Evolutionary conservation across 2,797 vertebrate species (phyloP).

Genomic region (Xyrichtys novacula): DNA sequence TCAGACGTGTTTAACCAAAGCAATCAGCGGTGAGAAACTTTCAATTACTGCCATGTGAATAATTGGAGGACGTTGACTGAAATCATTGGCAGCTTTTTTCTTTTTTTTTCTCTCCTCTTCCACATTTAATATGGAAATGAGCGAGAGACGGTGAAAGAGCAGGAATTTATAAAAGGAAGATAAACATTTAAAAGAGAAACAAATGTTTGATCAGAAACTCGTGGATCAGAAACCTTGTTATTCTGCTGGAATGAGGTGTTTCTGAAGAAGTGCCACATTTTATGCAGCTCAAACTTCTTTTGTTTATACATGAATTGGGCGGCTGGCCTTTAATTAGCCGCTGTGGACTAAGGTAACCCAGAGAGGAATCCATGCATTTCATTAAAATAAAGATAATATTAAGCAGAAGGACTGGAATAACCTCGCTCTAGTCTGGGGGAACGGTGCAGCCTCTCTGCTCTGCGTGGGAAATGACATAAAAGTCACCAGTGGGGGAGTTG

Average conservation of each 20-base stretch:
- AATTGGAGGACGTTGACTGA: slow-evolving; percentile 31
- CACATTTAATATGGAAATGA: slow-evolving; percentile 31
- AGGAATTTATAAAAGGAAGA: slow-evolving; percentile 2
- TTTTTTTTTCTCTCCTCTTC: slow-evolving; percentile 8
- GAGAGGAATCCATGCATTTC: neutral
- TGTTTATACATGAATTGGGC: slow-evolving; percentile 11
- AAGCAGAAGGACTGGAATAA: neutral
- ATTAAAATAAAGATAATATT: slow-evolving; percentile 4
- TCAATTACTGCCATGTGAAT: slow-evolving; percentile 35
- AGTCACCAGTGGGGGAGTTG: slow-evolving; percentile 25
- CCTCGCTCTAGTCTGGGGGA: neutral
- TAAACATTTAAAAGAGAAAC: slow-evolving; percentile 10
- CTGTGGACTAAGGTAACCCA: neutral
- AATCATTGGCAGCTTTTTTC: slow-evolving; percentile 26
- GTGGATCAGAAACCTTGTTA: slow-evolving; percentile 19
- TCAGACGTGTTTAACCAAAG: slow-evolving; percentile 26
- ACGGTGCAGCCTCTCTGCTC: neutral
- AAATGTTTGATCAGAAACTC: slow-evolving; percentile 14
- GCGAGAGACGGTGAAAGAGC: neutral
- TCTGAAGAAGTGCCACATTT: slow-evolving; percentile 7
- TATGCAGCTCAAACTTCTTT: slow-evolving; percentile 17
- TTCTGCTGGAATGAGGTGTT: slow-evolving; percentile 1
- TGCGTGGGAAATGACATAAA: slow-evolving; percentile 21
- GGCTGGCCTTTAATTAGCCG: slow-evolving; percentile 17
- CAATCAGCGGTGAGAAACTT: slow-evolving; percentile 30